Percentiles rank a stretch among this genome's conserved stretches.
Evolutionary conservation across 2,888 invertebrate genomes (phyloP).

Genomic region (Dynastes tityus): DNA sequence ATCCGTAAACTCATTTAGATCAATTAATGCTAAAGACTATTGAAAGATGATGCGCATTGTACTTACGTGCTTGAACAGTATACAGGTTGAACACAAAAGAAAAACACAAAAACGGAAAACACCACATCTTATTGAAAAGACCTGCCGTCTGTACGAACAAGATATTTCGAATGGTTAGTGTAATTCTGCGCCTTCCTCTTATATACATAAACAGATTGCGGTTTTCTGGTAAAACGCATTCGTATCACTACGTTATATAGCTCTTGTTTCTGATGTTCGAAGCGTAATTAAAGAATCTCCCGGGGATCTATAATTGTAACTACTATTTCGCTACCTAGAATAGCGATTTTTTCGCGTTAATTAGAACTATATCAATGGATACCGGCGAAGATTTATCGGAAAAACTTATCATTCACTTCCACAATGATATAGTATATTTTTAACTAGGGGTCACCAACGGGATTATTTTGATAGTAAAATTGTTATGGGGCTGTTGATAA

Average conservation of each 20-base stretch:
- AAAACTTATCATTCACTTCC: neutral
- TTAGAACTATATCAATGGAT: neutral
- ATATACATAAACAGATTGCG: slow-evolving; percentile 41
- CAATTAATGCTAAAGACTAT: no score
- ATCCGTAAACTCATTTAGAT: no score
- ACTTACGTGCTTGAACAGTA: slow-evolving; percentile 30
- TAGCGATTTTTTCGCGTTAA: neutral
- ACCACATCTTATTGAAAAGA: neutral
- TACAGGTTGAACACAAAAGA: slow-evolving; percentile 22
- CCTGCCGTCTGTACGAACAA: slow-evolving; percentile 6
- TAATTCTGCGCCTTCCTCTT: slow-evolving; percentile 23
- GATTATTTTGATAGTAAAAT: no score
- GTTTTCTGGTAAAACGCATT: slow-evolving; percentile 38
- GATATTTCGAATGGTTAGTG: slow-evolving; percentile 10
- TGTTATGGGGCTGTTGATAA: no score
- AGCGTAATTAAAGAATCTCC: no score
- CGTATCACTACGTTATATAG: slow-evolving; percentile 7
- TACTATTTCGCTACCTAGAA: slow-evolving; percentile 20
- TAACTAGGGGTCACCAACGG: no score
- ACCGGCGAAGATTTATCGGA: neutral
- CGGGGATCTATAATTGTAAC: neutral
- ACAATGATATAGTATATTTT: no score
- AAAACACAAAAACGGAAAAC: neutral
- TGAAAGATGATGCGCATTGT: neutral
- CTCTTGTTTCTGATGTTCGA: neutral